Evolutionary conservation across 1,140 invertebrate species (phyloP), one percentile per base, ranked within the genome.

Genomic region (Cotesia typhae): DNA sequence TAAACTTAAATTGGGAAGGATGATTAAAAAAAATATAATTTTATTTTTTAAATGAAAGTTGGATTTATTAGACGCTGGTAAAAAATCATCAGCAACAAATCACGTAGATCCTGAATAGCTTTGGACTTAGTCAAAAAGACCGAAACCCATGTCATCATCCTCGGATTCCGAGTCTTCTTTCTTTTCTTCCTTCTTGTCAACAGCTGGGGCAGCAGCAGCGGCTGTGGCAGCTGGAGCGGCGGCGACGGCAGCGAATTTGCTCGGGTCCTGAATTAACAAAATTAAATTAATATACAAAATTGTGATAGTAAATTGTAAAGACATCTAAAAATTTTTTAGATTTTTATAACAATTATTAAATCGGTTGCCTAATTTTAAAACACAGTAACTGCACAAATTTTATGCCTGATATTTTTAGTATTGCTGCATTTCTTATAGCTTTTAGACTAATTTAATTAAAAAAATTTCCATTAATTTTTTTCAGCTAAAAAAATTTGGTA

Each of bases 81-180:
- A 57, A 70, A 66, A 75, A 79, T 64, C 75, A 64, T 77, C 55
- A 72, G 67, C 63, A 78, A 73, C 67, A 73, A 59, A 67, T 41
- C 51, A 59, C 51, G 61, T 74, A 77, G 76, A 79, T 63, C 72
- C 70, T 17, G 51, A 59, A 63, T 52, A 41, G 66, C 61, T 57
- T 20, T n/a, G 10, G 10, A 36, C 59, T 92, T 97, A 97, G 86
- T 97, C 96, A 82, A 98, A 98, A 10, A 98, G 92, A 88, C 95
- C 95, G 83, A 98, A 96, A 82, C 96, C 97, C 95, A 99, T 98
- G 83, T 97, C 96, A 80, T 98, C 97, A 84, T 98, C 96, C 80
- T 95, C 95, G 37, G 90, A 90, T 80, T 95, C 92, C 74, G 92
- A 92, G 74, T 93, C 91, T 83, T 93, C 91, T 82, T 94, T 93